Percentiles rank a stretch among this genome's conserved stretches.
phyloP scores from a whole-genome alignment of 2,113 vertebrate genomes.

The Hemichromis elongatus region DNA sequence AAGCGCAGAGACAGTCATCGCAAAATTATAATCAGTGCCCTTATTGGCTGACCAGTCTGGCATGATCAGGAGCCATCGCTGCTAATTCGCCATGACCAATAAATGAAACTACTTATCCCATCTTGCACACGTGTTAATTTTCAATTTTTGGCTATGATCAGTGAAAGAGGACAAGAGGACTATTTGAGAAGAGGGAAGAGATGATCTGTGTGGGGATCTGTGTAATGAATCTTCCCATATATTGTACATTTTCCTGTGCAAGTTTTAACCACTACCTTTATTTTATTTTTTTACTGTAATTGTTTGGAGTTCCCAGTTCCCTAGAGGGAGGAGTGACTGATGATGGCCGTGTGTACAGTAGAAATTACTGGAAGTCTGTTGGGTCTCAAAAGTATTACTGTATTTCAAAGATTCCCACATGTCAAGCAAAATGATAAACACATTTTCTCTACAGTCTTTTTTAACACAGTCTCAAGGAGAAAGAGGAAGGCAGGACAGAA shows the following conservation, averaged over 20 bases:
- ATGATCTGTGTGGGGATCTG: slow-evolving; percentile 10
- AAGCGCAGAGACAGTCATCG: background rate
- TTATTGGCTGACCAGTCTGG: slow-evolving; percentile 10
- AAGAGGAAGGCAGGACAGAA: background rate
- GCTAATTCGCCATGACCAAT: slow-evolving; percentile 1
- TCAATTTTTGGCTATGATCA: slow-evolving; percentile 15
- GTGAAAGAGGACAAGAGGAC: background rate
- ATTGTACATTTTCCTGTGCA: background rate
- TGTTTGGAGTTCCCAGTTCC: background rate
- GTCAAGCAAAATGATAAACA: background rate
- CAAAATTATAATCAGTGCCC: background rate
- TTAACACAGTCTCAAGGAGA: background rate
- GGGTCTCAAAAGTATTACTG: background rate
- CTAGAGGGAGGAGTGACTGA: background rate
- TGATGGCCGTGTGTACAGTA: background rate
- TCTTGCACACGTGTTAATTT: slow-evolving; percentile 22
- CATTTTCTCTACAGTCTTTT: background rate
- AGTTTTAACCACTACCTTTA: background rate
- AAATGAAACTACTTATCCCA: slow-evolving; percentile 30
- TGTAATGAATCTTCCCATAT: background rate
- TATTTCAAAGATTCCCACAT: background rate
- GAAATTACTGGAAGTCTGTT: background rate
- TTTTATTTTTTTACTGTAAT: background rate
- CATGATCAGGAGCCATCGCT: background rate
- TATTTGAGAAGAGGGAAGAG: background rate